Base-by-base conservation (phyloP, 2,113 vertebrate genomes). In the Daphoenositta chrysoptera region DNA sequence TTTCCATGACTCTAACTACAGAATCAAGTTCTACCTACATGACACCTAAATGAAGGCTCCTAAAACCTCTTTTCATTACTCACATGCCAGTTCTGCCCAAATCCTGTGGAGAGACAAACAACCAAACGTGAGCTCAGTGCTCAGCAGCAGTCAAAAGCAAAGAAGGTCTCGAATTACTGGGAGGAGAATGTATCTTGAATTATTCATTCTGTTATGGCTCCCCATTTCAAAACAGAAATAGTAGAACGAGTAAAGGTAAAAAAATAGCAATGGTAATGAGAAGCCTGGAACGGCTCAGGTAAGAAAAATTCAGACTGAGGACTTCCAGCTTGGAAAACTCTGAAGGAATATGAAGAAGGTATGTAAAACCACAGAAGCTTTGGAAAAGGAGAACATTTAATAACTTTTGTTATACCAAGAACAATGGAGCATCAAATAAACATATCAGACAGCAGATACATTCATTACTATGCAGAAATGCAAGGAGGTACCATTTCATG, bases 181-280 rank as follows among this genome's bases (percentile, higher is more conserved):
- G 78, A 86, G 53, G 17, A 30, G 56, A 63, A 27, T 0, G 0
- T 19, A 35, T 39, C 72, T 83, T 95, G 66, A 95, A 96, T 95
- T 94, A 96, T 96, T 96, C 56, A 96, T 87, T 31, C 39, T 20
- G 20, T 48, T 90, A 72, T 81, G 42, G 81, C 27, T 95, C 35
- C 23, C 30, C 60, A 50, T 96, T 94, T 94, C 95, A 91, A 83
- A 91, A 63, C 60, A 87, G 91, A 89, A 94, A 95, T 1, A 70
- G 60, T 73, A 94, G 71, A 95, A 92, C 1, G 5, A 80, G 68
- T 30, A 76, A 83, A 77, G 31, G 53, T 60, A 18, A 56, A 65
- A 75, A 93, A 81, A 53, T 19, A 53, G 35, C 65, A 66, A 54
- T 1, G 2, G 71, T 11, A 58, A 77, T 37, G 50, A 91, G 79